Percentiles rank a stretch among this genome's conserved stretches.
Conservation (phyloP, 2,888 invertebrate genomes). For the Notodonta dromedarius region DNA sequence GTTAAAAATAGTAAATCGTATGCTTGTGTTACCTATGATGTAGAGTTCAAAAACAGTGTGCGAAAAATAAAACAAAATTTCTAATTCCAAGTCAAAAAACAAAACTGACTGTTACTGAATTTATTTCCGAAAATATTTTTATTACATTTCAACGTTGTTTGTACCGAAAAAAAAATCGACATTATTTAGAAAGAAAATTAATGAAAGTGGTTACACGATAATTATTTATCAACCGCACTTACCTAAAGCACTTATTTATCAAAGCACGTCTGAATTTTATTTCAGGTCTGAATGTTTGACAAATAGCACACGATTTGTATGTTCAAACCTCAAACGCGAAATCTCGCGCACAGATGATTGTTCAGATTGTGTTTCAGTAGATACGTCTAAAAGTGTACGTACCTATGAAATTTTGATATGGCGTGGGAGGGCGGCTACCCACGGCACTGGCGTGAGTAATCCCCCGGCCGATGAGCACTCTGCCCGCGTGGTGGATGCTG, state of each 20-base stretch:
- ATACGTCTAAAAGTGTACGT: slow-evolving; percentile 63
- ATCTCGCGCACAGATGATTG: slow-evolving; percentile 7
- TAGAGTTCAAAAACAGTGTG: too few relatives aligned
- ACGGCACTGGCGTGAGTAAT: slow-evolving; percentile 76
- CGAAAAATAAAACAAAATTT: too few relatives aligned
- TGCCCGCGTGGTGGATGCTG: slow-evolving; percentile 49
- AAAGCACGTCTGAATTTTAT: not conserved
- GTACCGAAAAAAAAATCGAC: too few relatives aligned
- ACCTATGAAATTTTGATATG: slow-evolving; percentile 77
- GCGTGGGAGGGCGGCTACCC: slow-evolving; percentile 72
- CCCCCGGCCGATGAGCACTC: slow-evolving; percentile 55
- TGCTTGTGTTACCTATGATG: too few relatives aligned
- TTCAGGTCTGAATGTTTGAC: not conserved
- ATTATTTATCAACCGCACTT: not conserved
- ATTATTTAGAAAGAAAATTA: slow-evolving; percentile 1
- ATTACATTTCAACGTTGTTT: too few relatives aligned
- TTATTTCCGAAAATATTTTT: too few relatives aligned
- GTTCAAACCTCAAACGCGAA: not conserved
- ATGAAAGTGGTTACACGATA: not conserved
- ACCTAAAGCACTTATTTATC: slow-evolving; percentile 1
- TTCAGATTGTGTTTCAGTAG: slow-evolving; percentile 48
- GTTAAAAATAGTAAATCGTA: too few relatives aligned
- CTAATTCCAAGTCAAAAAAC: too few relatives aligned
- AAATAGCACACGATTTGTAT: not conserved
- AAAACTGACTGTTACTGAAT: too few relatives aligned